These are phyloP conservation scores for Tachypleus tridentatus DNA, from an alignment of 1,140 invertebrate genomes.

Conservation along the genomic window DNA sequence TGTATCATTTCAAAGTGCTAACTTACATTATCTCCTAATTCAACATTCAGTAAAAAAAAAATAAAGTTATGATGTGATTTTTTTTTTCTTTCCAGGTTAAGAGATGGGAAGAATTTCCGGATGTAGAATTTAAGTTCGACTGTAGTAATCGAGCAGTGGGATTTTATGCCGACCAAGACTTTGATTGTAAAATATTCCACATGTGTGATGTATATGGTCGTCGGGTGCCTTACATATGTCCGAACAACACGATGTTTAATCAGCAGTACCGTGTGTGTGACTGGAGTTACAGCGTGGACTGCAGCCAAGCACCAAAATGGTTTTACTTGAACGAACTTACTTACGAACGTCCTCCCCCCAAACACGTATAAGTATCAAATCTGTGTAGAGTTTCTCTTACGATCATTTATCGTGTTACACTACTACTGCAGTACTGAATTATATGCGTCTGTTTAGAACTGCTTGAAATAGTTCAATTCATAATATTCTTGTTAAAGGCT, in stretches of 20 bases:
- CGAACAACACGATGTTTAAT: conserved; percentile 47
- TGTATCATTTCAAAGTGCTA: no score
- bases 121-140: conserved; percentile 48
- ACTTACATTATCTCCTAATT: no score
- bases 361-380: neutral
- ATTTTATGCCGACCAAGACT: conserved; percentile 48
- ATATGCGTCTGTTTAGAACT: no score
- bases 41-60: no score
- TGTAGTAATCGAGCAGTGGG: conserved; percentile 43
- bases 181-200: conserved; percentile 50
- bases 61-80: no score
- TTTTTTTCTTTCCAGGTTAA: conserved; percentile 32
- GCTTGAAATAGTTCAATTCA: no score
- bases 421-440: no score
- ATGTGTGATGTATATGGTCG: conserved; percentile 49
- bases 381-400: no score
- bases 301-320: conserved; percentile 41
- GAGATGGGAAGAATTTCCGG: conserved; percentile 48
- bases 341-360: neutral
- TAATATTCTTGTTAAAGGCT: no score
- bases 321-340: conserved; percentile 26
- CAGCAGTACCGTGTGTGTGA: conserved; percentile 49
- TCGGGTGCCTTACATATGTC: conserved; percentile 47
- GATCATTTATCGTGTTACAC: no score
- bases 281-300: conserved; percentile 47